Percentiles rank a stretch among this genome's conserved stretches.
phyloP scores from a whole-genome alignment of 2,888 invertebrate species.

The Tipula vernalis region DNA sequence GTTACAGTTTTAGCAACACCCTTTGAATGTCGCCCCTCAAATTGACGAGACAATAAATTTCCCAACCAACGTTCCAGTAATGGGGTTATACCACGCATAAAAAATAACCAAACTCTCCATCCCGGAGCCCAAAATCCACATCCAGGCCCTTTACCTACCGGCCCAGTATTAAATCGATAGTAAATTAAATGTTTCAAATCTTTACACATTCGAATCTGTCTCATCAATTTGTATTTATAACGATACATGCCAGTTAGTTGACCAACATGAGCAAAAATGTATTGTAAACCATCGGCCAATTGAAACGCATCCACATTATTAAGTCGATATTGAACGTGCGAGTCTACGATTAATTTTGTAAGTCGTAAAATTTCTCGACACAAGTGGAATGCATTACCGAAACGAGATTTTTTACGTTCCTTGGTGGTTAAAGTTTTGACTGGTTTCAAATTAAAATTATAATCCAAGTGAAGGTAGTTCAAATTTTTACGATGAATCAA shows the following conservation, averaged over 20 bases:
- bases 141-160: constrained; percentile 96
- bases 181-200: constrained; percentile 98
- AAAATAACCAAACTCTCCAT: constrained; percentile 99
- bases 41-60: constrained; percentile 93
- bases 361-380: constrained; percentile 97
- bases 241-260: constrained; percentile 99
- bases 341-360: constrained; percentile 96
- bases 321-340: constrained; percentile 96
- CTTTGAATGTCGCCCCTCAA: constrained; percentile 98
- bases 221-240: constrained; percentile 96
- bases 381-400: constrained; percentile 97
- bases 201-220: constrained; percentile 99
- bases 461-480: constrained; percentile 98
- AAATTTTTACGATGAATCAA: constrained; percentile 98
- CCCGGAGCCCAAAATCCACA: constrained; percentile 99
- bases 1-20: constrained; percentile 99
- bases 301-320: constrained; percentile 99
- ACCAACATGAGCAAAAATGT: constrained; percentile 98
- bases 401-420: constrained; percentile 96
- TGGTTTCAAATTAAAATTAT: constrained; percentile 99
- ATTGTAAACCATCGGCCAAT: constrained; percentile 94
- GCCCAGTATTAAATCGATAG: constrained; percentile 97
- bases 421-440: constrained; percentile 99
- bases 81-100: constrained; percentile 98
- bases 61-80: constrained; percentile 98